Evolutionary conservation across 1,140 invertebrate genomes (phyloP).

Genomic region (Calycopis cecrops): DNA sequence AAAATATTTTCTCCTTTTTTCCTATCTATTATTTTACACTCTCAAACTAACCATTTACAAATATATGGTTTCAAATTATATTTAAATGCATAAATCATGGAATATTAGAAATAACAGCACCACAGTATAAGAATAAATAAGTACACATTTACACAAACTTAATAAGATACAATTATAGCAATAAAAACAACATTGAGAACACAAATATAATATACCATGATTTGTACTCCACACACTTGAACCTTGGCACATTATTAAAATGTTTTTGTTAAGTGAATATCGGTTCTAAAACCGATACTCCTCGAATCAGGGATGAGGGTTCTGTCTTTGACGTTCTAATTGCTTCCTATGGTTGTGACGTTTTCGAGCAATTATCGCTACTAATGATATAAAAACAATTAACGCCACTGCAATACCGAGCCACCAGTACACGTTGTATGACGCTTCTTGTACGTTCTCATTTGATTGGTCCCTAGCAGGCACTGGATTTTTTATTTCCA

Average conservation of each 20-base stretch:
- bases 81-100: constrained; percentile 19
- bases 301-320: constrained; percentile 65
- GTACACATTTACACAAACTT: constrained; percentile 27
- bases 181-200: constrained; percentile 21
- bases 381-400: constrained; percentile 50
- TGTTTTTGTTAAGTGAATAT: constrained; percentile 21
- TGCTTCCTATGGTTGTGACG: constrained; percentile 63
- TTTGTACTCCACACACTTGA: constrained; percentile 39
- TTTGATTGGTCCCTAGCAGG: constrained; percentile 42
- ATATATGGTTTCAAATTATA: constrained; percentile 20
- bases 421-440: constrained; percentile 67
- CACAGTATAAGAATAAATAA: constrained; percentile 42
- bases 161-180: constrained; percentile 17
- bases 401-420: constrained; percentile 59
- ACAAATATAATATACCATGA: constrained; percentile 35
- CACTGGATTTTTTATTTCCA: constrained; percentile 62
- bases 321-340: constrained; percentile 57
- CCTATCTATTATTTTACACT: too few relatives aligned
- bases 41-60: not conserved
- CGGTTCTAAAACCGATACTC: constrained; percentile 69
- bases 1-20: constrained; percentile 54
- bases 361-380: constrained; percentile 62
- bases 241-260: constrained; percentile 44
- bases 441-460: constrained; percentile 48
- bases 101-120: constrained; percentile 40